Base-by-base conservation (phyloP, 2,888 invertebrate species). In the Metopia argyrocephala region DNA sequence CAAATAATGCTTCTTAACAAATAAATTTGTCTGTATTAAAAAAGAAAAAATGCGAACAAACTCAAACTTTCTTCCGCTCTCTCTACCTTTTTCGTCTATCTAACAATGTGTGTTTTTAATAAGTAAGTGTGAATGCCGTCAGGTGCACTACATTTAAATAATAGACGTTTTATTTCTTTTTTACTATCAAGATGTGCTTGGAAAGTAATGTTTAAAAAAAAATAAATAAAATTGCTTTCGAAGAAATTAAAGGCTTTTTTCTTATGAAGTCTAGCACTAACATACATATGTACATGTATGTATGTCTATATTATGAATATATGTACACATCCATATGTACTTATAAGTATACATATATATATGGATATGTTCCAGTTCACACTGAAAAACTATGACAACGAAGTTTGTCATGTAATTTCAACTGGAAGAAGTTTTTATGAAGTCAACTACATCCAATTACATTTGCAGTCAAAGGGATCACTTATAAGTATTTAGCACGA, bases 381-480 rank as follows among this genome's bases (percentile, higher is more conserved):
- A n/a, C n/a, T n/a, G n/a, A n/a, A n/a, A n/a, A n/a, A n/a, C n/a
- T n/a, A n/a, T n/a, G n/a, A n/a, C n/a, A n/a, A n/a, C n/a, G n/a
- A n/a, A n/a, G n/a, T n/a, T n/a, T n/a, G n/a, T n/a, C n/a, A n/a
- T n/a, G n/a, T n/a, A n/a, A n/a, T n/a, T n/a, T n/a, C n/a, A n/a
- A n/a, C n/a, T n/a, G n/a, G n/a, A 70, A 74, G 61, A 61, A 56
- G 38, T 74, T 68, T 74, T 68, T 74, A 46, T 66, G 27, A 81
- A 81, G 54, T 75, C 61, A 78, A 78, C 74, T 70, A 75, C 78
- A 78, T 78, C 81, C 78, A 78, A 81, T 81, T 81, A 81, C 28
- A 64, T 66, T 70, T 69, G 57, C 66, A 70, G 78, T 78, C 70
- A 74, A 81, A 81, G 71, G 69, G 65, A 69, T 78, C 65, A 75